Conservation (phyloP, 2,113 vertebrate species). For the Cyanistes caeruleus region DNA sequence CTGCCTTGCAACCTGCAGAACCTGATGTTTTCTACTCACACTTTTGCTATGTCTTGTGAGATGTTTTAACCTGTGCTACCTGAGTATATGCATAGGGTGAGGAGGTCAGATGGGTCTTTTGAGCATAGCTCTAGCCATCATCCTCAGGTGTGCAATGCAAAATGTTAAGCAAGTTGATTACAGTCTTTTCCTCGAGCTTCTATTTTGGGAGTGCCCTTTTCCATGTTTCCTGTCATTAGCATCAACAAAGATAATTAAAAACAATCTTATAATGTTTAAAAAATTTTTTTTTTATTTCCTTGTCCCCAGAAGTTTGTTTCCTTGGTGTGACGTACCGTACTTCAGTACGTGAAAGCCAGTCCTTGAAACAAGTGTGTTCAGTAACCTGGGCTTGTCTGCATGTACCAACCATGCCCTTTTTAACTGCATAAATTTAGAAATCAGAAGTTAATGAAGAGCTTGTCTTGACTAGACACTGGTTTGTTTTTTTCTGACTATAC, state of each 20-base stretch:
- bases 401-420: not conserved
- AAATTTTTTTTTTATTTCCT: not conserved
- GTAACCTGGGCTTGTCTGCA: not conserved
- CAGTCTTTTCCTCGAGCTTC: not conserved
- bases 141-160: not conserved
- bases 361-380: not conserved
- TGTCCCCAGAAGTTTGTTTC: not conserved
- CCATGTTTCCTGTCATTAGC: not conserved
- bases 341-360: not conserved
- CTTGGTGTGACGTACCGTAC: not conserved
- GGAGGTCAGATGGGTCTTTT: not conserved
- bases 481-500: not conserved
- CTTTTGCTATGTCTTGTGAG: not conserved
- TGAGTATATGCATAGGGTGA: not conserved
- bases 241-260: conserved; percentile 3
- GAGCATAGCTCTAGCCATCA: not conserved
- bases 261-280: not conserved
- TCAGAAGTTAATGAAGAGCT: conserved; percentile 6
- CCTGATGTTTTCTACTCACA: not conserved
- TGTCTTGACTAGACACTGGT: not conserved
- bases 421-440: not conserved
- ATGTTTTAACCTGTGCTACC: not conserved
- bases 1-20: fast-evolving
- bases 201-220: conserved; percentile 1
- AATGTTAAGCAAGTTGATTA: not conserved